Percentiles rank a stretch among this genome's conserved stretches.
phyloP scores from a whole-genome alignment of 23 tunicate genomes.

The Clavelina lepadiformis region DNA sequence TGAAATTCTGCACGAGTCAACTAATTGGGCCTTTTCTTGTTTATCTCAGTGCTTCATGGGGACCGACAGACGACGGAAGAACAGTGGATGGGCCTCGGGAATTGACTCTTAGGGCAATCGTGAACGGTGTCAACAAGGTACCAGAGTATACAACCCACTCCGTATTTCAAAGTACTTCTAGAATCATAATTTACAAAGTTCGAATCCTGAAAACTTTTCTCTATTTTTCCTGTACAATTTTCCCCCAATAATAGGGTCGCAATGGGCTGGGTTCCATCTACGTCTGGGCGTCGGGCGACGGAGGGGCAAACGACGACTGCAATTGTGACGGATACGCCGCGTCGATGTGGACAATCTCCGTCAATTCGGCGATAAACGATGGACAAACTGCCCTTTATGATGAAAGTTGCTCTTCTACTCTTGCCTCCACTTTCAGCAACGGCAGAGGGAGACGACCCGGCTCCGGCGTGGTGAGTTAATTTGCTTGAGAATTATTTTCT shows the following conservation, averaged over 20 bases:
- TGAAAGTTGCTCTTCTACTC: slow-evolving; percentile 97
- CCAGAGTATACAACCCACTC: too few species aligned
- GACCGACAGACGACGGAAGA: slow-evolving; percentile 99
- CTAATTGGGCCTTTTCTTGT: too few species aligned
- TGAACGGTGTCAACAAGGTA: slow-evolving; percentile 95
- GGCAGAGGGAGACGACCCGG: slow-evolving; percentile 72
- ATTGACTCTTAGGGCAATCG: slow-evolving; percentile 88
- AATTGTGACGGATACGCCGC: slow-evolving; percentile 99
- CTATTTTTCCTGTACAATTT: not conserved
- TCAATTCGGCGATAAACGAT: slow-evolving; percentile 98
- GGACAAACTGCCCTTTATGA: slow-evolving; percentile 97
- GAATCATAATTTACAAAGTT: too few species aligned
- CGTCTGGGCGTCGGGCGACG: slow-evolving; percentile 99
- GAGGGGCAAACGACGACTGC: slow-evolving; percentile 95
- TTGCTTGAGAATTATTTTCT: not conserved
- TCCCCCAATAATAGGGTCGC: slow-evolving; percentile 42
- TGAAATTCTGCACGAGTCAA: too few species aligned
- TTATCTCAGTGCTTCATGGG: slow-evolving; percentile 99
- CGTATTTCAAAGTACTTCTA: too few species aligned
- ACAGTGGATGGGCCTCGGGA: slow-evolving; percentile 99
- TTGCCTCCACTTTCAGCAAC: slow-evolving; percentile 97
- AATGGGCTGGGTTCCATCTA: slow-evolving; percentile 90
- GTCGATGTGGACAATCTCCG: slow-evolving; percentile 99
- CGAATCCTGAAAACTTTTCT: too few species aligned
- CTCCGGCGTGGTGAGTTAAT: slow-evolving; percentile 80